phyloP scores from a whole-genome alignment of 2,113 vertebrate species.

The Isichthys henryi region DNA sequence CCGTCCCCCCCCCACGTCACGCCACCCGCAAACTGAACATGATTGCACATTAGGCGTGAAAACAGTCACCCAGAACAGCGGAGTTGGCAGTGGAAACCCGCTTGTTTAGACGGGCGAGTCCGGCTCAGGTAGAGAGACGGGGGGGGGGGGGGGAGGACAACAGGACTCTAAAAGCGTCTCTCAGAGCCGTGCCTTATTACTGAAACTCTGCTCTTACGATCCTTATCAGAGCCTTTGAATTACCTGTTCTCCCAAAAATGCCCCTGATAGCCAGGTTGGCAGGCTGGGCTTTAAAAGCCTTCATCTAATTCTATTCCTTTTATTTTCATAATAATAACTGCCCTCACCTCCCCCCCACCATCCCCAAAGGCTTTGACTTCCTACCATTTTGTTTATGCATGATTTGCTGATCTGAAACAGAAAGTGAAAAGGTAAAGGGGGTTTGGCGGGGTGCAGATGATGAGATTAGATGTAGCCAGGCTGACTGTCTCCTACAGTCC shows the following conservation, averaged over 20 bases:
- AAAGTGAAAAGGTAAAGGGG: slow-evolving; percentile 65
- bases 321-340: slow-evolving; percentile 23
- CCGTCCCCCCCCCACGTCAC: not conserved
- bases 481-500: slow-evolving; percentile 83
- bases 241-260: slow-evolving; percentile 10
- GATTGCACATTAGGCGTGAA: not conserved
- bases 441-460: slow-evolving; percentile 60
- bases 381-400: not conserved
- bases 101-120: not conserved
- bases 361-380: not conserved
- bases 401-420: slow-evolving; percentile 66
- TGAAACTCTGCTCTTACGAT: slow-evolving; percentile 6
- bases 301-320: slow-evolving; percentile 18
- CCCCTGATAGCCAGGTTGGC: not conserved
- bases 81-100: not conserved
- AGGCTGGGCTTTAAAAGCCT: slow-evolving; percentile 3
- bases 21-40: not conserved
- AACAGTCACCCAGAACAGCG: not conserved
- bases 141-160: not conserved
- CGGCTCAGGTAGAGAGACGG: not conserved
- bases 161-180: not conserved
- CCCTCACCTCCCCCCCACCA: not conserved
- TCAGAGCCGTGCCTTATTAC: slow-evolving; percentile 11
- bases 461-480: slow-evolving; percentile 90
- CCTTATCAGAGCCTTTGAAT: slow-evolving; percentile 10